Conservation (phyloP, 2,113 vertebrate species). For the Megaceryle torquata region DNA sequence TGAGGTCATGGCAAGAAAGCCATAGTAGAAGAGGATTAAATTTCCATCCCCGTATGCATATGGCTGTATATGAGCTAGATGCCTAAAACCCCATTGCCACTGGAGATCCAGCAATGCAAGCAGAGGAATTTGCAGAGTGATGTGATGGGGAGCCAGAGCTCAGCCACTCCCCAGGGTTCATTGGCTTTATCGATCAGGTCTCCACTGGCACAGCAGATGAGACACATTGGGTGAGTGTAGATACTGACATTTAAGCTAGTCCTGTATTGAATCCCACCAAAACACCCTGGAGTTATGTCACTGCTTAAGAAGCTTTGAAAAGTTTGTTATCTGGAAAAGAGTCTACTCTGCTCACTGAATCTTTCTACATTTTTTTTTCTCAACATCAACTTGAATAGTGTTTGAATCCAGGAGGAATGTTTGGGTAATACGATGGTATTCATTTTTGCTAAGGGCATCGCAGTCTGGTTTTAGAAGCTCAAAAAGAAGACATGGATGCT, state of each 20-base stretch:
- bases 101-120: not conserved
- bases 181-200: not conserved
- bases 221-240: not conserved
- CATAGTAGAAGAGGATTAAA: accelerated
- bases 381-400: not conserved
- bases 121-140: not conserved
- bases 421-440: not conserved
- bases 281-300: not conserved
- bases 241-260: not conserved
- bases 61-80: not conserved
- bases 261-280: not conserved
- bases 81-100: not conserved
- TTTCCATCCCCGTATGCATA: not conserved
- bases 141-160: not conserved
- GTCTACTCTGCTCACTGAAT: not conserved
- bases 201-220: not conserved
- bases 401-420: not conserved
- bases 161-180: not conserved
- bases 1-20: not conserved
- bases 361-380: not conserved
- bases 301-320: not conserved
- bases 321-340: not conserved
- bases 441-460: not conserved
- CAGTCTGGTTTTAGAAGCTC: not conserved
- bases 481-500: not conserved